These are phyloP conservation scores for Ennomos quercinarius DNA, from an alignment of 2,888 invertebrate genomes.

Conservation along the genomic window DNA sequence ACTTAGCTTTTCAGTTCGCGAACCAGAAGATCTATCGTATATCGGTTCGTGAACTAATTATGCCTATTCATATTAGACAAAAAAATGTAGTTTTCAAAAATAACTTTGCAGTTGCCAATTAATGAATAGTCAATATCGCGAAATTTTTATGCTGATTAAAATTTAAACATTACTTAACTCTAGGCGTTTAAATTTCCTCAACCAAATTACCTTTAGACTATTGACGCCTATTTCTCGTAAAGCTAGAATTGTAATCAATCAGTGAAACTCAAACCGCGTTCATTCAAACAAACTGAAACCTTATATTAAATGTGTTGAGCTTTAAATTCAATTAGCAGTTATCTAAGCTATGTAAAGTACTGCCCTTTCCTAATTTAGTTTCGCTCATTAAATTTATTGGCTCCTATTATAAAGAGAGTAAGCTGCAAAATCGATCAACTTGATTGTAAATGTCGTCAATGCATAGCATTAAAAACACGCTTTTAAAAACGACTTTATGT, in stretches of 20 bases:
- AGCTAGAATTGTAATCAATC: conserved; percentile 9
- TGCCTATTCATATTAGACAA: no score
- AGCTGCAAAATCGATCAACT: conserved; percentile 11
- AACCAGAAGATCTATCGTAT: no score
- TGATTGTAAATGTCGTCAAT: conserved; percentile 4
- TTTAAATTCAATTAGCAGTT: neutral
- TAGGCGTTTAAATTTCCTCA: conserved; percentile 7
- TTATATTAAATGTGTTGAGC: neutral
- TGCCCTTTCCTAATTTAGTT: neutral
- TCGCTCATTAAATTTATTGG: conserved; percentile 2
- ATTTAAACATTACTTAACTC: no score
- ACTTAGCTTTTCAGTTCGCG: no score
- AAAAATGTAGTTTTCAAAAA: no score
- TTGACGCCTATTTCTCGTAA: conserved; percentile 8
- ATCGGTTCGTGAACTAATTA: no score
- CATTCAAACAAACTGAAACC: neutral
- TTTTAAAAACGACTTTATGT: neutral
- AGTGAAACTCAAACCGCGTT: conserved; percentile 9
- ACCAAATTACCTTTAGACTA: conserved; percentile 2
- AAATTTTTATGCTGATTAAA: no score
- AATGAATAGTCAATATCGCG: no score
- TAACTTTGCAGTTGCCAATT: no score
- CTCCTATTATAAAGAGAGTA: conserved; percentile 9
- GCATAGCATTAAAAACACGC: neutral
- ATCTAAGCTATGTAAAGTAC: neutral